Percentiles rank a stretch among this genome's conserved stretches.
phyloP scores from a whole-genome alignment of 1,140 invertebrate genomes.

The Steinernema khuongi region DNA sequence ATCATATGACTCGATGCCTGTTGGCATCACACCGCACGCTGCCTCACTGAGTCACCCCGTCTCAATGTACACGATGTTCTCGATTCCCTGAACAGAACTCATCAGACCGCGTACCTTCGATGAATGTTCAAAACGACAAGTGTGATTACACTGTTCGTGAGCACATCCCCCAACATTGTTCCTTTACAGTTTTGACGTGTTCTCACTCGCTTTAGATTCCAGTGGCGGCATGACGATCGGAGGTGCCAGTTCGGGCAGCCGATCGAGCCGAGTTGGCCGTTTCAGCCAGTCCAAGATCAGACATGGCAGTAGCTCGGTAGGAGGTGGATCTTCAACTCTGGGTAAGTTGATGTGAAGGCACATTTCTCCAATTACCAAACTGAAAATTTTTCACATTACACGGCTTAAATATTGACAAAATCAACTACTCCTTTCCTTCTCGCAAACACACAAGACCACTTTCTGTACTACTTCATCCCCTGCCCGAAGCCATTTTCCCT shows the following conservation, averaged over 20 bases:
- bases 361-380: too few relatives aligned
- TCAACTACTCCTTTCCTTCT: too few relatives aligned
- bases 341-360: background rate
- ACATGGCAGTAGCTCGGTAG: conserved; percentile 6
- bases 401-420: too few relatives aligned
- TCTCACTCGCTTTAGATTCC: background rate
- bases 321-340: background rate
- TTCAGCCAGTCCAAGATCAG: conserved; percentile 6
- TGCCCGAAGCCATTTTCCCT: too few relatives aligned
- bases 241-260: conserved; percentile 14
- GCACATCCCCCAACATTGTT: too few relatives aligned
- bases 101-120: background rate
- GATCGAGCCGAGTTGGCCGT: conserved; percentile 11
- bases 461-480: too few relatives aligned
- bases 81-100: too few relatives aligned
- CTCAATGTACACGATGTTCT: too few relatives aligned
- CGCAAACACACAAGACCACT: too few relatives aligned
- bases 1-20: conserved; percentile 7
- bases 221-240: conserved; percentile 14
- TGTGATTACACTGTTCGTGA: too few relatives aligned
- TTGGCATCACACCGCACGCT: background rate
- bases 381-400: too few relatives aligned
- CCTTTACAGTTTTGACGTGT: too few relatives aligned
- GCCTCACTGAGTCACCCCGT: background rate
- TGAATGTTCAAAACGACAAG: background rate